Evolutionary conservation across 1,140 invertebrate species (phyloP), one percentile per base, ranked within the genome.

Genomic region (Druon quercuslanigerum): DNA sequence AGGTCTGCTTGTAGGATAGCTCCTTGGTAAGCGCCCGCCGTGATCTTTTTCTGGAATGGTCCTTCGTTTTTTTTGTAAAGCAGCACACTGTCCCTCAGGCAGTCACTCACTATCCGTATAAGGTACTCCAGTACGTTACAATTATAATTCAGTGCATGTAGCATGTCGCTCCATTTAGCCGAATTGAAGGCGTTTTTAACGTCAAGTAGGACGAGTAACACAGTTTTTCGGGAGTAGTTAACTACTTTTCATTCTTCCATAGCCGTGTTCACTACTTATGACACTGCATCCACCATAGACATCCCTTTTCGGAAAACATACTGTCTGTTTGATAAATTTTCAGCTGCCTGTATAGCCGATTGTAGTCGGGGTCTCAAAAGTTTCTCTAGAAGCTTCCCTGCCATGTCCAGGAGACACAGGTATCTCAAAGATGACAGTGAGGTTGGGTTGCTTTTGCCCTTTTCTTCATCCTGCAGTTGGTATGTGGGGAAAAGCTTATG

Each of bases 381-480:
- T 3, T 86, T 77, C 71, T 92, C 90, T 6, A 87, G 71, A 0
- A 90, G 57, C 51, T 92, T 91, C 0, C 86, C 87, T 3, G 88
- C 51, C 2, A 85, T 76, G 20, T 89, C 84, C 2, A 90, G 77
- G 6, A 90, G 75, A 14, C 40, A 46, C 0, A 46, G 40, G 5
- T 87, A 1, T 33, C 72, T 20, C 76, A 74, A 9, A 33, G 60
- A n/a, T 70, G 3, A 17, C 79, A 70, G 13, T 82, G n/a, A n/a
- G n/a, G n/a, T n/a, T n/a, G n/a, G n/a, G n/a, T n/a, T n/a, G 82
- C 13, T 56, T 40, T 74, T 87, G 56, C 72, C 51, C 33, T 71
- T n/a, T 17, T 54, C n/a, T 9, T 54, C 52, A 11, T 9, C 2
- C 56, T 12, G 9, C 40, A 17, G 13, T 46, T 56, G 2, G 9